A percentile compares a stretch with the other conserved stretches of the same genome.
Conservation (phyloP, 2,113 vertebrate genomes). For the Daubentonia madagascariensis region DNA sequence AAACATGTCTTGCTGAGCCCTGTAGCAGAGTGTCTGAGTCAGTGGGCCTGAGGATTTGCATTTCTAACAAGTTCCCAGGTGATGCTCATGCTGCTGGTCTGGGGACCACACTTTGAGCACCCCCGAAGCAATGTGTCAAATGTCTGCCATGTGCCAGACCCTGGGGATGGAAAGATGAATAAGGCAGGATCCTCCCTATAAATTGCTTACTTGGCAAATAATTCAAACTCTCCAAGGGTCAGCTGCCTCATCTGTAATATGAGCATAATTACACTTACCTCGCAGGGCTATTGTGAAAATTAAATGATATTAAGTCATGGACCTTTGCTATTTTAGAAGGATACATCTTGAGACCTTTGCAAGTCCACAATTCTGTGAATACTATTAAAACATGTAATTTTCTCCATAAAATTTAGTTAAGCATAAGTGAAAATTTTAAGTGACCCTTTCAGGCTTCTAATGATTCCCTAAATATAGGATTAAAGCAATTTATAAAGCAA, state of each 20-base stretch:
- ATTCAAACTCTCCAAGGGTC: neutral
- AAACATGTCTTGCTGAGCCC: neutral
- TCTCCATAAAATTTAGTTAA: slow-evolving; percentile 70
- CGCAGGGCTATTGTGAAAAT: slow-evolving; percentile 36
- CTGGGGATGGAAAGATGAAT: neutral
- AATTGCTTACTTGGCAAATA: neutral
- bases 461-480: slow-evolving; percentile 67
- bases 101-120: neutral
- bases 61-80: neutral
- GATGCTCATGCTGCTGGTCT: fast-evolving
- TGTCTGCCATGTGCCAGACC: neutral
- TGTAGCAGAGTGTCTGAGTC: neutral
- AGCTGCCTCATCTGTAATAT: slow-evolving; percentile 13
- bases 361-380: slow-evolving; percentile 40
- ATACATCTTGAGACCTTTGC: slow-evolving; percentile 54
- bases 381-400: slow-evolving; percentile 72
- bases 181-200: neutral
- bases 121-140: fast-evolving
- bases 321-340: slow-evolving; percentile 61
- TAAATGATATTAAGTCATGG: slow-evolving; percentile 50
- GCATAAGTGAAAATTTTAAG: slow-evolving; percentile 66
- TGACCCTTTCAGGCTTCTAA: slow-evolving; percentile 58
- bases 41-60: neutral
- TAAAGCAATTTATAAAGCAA: slow-evolving; percentile 72
- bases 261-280: slow-evolving; percentile 45